Evolutionary conservation across 2,797 vertebrate genomes (phyloP).

Genomic region (Gymnothorax javanicus): DNA sequence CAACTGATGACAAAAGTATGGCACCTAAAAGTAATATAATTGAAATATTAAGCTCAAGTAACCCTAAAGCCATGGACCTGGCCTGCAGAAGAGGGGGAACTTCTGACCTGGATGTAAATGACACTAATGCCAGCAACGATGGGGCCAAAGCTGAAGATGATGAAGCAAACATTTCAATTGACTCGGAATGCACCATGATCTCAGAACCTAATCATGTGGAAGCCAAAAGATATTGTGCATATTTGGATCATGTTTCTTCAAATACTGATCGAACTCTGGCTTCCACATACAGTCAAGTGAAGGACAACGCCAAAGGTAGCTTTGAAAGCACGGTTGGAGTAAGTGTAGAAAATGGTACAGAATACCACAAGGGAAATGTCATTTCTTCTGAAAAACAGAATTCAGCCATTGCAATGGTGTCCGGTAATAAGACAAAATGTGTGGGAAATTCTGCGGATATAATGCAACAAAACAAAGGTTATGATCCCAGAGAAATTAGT

Average conservation of each 20-base stretch:
- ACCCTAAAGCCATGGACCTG: not conserved
- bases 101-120: not conserved
- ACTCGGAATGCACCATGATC: conserved; percentile 53
- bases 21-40: not conserved
- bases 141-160: conserved; percentile 12
- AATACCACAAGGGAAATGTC: not conserved
- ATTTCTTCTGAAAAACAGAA: conserved; percentile 33
- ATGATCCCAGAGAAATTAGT: not conserved
- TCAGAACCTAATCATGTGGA: conserved; percentile 46
- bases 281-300: not conserved
- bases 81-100: not conserved
- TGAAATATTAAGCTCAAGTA: not conserved
- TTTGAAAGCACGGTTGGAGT: conserved; percentile 3
- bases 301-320: not conserved
- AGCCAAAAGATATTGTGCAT: not conserved
- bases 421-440: not conserved
- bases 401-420: conserved; percentile 39
- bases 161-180: conserved; percentile 40
- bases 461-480: not conserved
- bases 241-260: not conserved
- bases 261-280: conserved; percentile 12
- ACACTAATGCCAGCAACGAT: conserved; percentile 4
- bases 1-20: not conserved
- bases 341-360: conserved; percentile 9
- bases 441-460: not conserved